Percentiles rank a stretch among this genome's conserved stretches.
These are phyloP conservation scores for Gobiocypris rarus DNA, from an alignment of 2,113 vertebrate genomes.

Conservation along the genomic window DNA sequence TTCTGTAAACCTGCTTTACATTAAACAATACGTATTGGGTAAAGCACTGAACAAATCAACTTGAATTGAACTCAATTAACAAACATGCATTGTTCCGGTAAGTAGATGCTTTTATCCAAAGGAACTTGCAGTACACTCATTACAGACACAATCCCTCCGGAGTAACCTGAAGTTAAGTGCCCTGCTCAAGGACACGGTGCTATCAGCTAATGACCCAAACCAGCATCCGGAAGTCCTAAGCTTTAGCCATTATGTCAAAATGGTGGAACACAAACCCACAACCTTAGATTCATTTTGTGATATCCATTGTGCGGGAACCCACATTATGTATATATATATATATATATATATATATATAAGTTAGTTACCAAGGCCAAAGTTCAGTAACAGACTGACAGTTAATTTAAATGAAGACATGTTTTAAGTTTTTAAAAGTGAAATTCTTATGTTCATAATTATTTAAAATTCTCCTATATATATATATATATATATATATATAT, in stretches of 20 bases:
- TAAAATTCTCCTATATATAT: no score
- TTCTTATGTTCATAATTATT: no score
- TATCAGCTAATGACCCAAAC: background rate
- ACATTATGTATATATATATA: background rate
- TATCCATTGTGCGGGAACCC: background rate
- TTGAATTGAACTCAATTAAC: background rate
- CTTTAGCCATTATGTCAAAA: background rate
- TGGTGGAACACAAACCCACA: background rate
- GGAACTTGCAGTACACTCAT: constrained; percentile 13
- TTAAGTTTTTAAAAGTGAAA: no score
- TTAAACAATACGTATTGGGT: background rate
- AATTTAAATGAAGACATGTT: no score
- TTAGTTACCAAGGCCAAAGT: no score
- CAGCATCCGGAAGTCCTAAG: constrained; percentile 1
- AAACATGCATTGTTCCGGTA: constrained; percentile 15
- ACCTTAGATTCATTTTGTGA: background rate
- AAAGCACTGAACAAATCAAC: background rate
- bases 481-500: no score
- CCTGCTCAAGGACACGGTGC: constrained; percentile 3
- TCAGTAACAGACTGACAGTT: no score
- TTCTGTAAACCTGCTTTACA: background rate
- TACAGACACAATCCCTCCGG: background rate
- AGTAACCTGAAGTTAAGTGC: constrained; percentile 31
- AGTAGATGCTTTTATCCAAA: constrained; percentile 26
- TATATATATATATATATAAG: no score